A percentile compares a stretch with the other conserved stretches of the same genome.
phyloP scores from a whole-genome alignment of 1,140 invertebrate species.

The Drosophila navojoa region DNA sequence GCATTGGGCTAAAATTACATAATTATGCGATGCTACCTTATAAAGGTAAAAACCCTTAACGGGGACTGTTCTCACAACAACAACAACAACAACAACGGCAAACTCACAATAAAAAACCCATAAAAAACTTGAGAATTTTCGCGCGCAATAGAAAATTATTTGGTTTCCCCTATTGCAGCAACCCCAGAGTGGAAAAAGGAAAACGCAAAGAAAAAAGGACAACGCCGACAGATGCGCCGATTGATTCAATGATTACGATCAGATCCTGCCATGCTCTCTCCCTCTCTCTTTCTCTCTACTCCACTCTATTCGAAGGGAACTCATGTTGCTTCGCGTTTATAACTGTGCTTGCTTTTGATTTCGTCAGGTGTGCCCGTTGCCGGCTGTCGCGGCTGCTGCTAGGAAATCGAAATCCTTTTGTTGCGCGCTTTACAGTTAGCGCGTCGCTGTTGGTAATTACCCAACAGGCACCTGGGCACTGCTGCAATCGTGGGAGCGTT shows the following conservation, averaged over 20 bases:
- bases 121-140: conserved; percentile 81
- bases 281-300: neutral
- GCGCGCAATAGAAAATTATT: conserved; percentile 69
- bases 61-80: neutral
- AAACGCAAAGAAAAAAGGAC: conserved; percentile 47
- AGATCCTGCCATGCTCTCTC: neutral
- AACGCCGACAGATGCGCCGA: conserved; percentile 69
- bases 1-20: conserved; percentile 69
- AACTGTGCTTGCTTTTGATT: conserved; percentile 81
- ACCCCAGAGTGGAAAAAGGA: conserved; percentile 58
- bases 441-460: conserved; percentile 59
- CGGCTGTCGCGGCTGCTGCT: conserved; percentile 51
- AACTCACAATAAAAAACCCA: conserved; percentile 45
- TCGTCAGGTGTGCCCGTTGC: conserved; percentile 68
- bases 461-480: conserved; percentile 3
- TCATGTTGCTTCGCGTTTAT: conserved; percentile 45
- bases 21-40: conserved; percentile 58
- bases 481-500: conserved; percentile 64
- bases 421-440: conserved; percentile 73
- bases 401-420: conserved; percentile 78
- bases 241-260: conserved; percentile 65
- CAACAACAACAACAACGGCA: conserved; percentile 29
- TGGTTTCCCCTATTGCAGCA: conserved; percentile 40
- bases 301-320: conserved; percentile 12
- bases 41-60: conserved; percentile 45